Base-by-base conservation (phyloP, 2,113 vertebrate genomes). In the Poeciliopsis prolifica region DNA sequence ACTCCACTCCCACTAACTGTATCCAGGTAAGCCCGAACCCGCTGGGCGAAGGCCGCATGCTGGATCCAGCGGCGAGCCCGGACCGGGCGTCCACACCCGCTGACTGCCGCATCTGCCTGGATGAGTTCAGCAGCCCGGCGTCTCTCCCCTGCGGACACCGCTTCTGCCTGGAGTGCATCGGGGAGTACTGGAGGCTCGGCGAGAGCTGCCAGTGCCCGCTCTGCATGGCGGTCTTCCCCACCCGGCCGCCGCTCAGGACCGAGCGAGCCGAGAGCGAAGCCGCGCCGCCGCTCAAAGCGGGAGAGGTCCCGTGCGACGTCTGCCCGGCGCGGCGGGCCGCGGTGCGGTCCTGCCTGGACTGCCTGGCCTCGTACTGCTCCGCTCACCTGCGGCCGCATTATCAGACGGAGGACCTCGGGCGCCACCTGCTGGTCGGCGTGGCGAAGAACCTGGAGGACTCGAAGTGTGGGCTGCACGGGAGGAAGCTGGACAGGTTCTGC, bases 361-460 rank as follows among this genome's bases (percentile, higher is more conserved):
- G 95, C 29, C 65, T 93, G 85, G 93, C 91, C 15, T 95, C 94
- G 0, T 93, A 94, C 77, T 96, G 95, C 0, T 80, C 91, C 19
- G 51, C 87, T 40, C 95, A 95, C 78, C 83, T 95, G 40, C 84
- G 81, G 75, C 90, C 77, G 0, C 94, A 95, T 69, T 91, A 84
- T 35, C 70, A 70, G 74, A 89, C 66, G 0, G 85, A 91, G 40
- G 87, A 68, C 0, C 96, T 97, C 81, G 93, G 94, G 5, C 93
- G 95, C 86, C 97, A 98, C 78, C 95, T 94, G 77, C 94, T 98
- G 48, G 91, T 96, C 13, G 94, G 93, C 31, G 95, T 96, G 92
- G 95, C 94, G 79, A 93, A 94, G 74, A 93, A 89, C 86, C 72
- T 88, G 24, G 89, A 89, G 68, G 82, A 75, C 28, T 78, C 80